Conservation (phyloP, 2,113 vertebrate species). For the Phrynosoma blainvillii region DNA sequence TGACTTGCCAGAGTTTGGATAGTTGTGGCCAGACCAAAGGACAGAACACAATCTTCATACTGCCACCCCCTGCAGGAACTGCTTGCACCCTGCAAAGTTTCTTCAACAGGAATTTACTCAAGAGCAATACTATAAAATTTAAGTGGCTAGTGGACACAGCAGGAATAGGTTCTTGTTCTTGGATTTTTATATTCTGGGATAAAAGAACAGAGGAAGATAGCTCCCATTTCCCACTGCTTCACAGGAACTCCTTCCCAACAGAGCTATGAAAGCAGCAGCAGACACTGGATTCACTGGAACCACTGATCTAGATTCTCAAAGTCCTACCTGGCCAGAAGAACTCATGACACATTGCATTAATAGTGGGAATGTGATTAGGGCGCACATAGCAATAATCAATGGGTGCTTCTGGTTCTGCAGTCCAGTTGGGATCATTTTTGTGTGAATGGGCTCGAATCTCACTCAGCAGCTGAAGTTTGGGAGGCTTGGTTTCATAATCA, state of each 20-base stretch:
- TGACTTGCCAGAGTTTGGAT: too few relatives aligned
- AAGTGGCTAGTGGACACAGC: too few relatives aligned
- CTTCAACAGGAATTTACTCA: too few relatives aligned
- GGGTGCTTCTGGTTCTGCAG: slow-evolving; percentile 82
- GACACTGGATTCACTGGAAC: neutral
- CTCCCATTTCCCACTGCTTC: neutral
- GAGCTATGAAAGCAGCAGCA: neutral
- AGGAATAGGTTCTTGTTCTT: too few relatives aligned
- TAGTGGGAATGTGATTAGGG: slow-evolving; percentile 93
- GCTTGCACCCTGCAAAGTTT: too few relatives aligned
- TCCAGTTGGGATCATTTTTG: slow-evolving; percentile 82
- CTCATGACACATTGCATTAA: slow-evolving; percentile 97
- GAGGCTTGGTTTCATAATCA: slow-evolving; percentile 91
- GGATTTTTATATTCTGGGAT: too few relatives aligned
- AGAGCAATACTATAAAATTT: too few relatives aligned
- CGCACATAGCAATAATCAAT: slow-evolving; percentile 97
- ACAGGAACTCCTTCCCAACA: neutral
- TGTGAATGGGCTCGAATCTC: slow-evolving; percentile 86
- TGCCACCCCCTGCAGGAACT: too few relatives aligned
- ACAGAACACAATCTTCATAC: too few relatives aligned
- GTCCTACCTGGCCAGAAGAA: slow-evolving; percentile 96
- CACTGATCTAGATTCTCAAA: neutral
- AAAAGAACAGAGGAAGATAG: too few relatives aligned
- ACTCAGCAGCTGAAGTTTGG: slow-evolving; percentile 87
- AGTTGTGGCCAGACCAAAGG: too few relatives aligned